phyloP scores from a whole-genome alignment of 2,113 vertebrate genomes.

The Dolichallabes microphthalmus region DNA sequence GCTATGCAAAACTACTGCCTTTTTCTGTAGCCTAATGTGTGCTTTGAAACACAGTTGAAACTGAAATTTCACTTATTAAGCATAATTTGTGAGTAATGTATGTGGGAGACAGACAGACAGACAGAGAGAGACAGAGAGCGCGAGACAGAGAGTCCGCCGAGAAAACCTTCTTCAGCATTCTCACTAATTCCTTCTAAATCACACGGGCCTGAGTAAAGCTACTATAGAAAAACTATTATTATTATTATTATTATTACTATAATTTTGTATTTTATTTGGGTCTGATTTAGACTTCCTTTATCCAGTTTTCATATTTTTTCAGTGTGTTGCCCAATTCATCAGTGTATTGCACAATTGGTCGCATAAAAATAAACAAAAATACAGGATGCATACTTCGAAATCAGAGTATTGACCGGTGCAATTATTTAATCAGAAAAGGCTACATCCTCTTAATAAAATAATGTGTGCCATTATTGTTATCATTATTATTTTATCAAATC shows the following conservation, averaged over 20 bases:
- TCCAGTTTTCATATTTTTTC: too few relatives aligned
- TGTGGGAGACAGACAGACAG: neutral
- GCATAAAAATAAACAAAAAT: too few relatives aligned
- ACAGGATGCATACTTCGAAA: too few relatives aligned
- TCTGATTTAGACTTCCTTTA: too few relatives aligned
- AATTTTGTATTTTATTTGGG: too few relatives aligned
- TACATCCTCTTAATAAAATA: too few relatives aligned
- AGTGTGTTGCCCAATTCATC: too few relatives aligned
- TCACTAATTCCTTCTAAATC: neutral
- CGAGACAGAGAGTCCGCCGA: neutral
- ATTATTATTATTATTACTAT: neutral
- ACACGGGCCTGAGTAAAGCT: neutral
- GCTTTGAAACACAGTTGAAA: neutral
- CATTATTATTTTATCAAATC: too few relatives aligned
- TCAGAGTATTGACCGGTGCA: too few relatives aligned
- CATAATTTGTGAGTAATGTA: neutral
- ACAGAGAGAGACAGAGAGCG: neutral
- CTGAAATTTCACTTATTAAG: neutral
- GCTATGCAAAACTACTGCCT: neutral
- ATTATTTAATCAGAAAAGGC: too few relatives aligned
- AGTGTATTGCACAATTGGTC: too few relatives aligned
- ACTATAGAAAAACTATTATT: neutral
- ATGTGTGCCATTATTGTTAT: too few relatives aligned
- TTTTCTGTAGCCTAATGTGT: neutral
- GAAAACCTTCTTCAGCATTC: neutral